Evolutionary conservation across 2,888 invertebrate species (phyloP).

Genomic region (Embidobia sp.): DNA sequence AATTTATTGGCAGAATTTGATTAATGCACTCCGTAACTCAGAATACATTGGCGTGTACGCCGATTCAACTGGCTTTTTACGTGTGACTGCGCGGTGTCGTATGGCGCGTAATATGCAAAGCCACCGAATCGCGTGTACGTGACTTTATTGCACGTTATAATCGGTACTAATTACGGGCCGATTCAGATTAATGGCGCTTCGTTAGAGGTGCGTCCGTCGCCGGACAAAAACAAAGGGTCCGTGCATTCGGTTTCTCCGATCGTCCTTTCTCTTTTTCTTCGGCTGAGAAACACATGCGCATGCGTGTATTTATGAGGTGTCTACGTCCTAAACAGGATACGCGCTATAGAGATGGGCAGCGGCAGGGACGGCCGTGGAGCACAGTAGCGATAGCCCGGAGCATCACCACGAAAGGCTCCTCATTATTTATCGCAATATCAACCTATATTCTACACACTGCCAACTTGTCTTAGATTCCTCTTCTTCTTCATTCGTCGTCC

Average conservation of each 20-base stretch:
- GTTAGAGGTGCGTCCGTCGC: not conserved
- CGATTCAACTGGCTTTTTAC: no score
- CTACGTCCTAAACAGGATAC: constrained; percentile 14
- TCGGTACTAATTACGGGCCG: constrained; percentile 30
- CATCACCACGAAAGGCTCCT: constrained; percentile 78
- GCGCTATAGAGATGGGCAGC: constrained; percentile 6
- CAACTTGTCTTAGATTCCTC: constrained; percentile 40
- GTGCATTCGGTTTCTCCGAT: no score
- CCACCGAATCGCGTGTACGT: constrained; percentile 7
- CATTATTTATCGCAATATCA: constrained; percentile 81
- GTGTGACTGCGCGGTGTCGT: constrained; percentile 31
- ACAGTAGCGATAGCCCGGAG: constrained; percentile 78
- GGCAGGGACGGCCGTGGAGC: constrained; percentile 61
- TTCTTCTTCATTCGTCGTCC: constrained; percentile 45
- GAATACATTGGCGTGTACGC: constrained; percentile 58
- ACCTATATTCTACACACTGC: constrained; percentile 78
- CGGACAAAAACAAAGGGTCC: no score
- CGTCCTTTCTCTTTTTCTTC: no score
- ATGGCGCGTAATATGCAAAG: constrained; percentile 37
- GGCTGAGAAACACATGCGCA: not conserved
- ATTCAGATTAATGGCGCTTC: constrained; percentile 19
- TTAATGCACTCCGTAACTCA: constrained; percentile 66
- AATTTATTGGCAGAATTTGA: constrained; percentile 71
- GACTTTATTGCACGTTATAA: constrained; percentile 40
- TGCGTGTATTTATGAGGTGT: constrained; percentile 20